Percentiles rank a stretch among this genome's conserved stretches.
These are phyloP conservation scores for Actinemys pallida DNA, from an alignment of 2,113 vertebrate genomes.

Conservation along the genomic window DNA sequence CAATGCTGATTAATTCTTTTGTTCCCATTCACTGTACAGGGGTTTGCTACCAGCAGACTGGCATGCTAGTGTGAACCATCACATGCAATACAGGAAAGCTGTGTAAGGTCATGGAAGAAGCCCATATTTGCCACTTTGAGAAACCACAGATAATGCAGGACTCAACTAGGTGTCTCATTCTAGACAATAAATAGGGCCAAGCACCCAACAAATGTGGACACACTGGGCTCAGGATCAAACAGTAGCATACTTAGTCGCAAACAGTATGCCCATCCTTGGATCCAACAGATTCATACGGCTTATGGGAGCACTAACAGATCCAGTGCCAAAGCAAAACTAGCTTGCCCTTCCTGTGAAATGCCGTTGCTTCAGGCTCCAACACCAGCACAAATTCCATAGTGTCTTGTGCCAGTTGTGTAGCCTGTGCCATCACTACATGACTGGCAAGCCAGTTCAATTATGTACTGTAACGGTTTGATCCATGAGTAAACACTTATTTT, in stretches of 20 bases:
- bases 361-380: neutral
- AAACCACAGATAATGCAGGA: neutral
- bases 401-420: neutral
- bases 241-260: neutral
- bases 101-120: neutral
- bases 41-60: neutral
- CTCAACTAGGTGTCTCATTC: neutral
- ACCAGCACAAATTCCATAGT: neutral
- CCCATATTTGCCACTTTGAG: neutral
- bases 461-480: neutral
- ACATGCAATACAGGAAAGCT: neutral
- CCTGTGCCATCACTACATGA: neutral
- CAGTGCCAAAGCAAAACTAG: neutral
- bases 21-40: neutral
- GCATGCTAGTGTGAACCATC: neutral
- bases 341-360: neutral
- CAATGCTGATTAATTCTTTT: neutral
- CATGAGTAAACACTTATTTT: neutral
- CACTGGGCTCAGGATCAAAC: neutral
- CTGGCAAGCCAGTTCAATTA: neutral
- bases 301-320: neutral
- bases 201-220: neutral
- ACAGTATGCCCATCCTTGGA: neutral
- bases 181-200: neutral
- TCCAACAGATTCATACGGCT: neutral